Conservation (phyloP, 2,888 invertebrate species). For the Marronus borbonicus region DNA sequence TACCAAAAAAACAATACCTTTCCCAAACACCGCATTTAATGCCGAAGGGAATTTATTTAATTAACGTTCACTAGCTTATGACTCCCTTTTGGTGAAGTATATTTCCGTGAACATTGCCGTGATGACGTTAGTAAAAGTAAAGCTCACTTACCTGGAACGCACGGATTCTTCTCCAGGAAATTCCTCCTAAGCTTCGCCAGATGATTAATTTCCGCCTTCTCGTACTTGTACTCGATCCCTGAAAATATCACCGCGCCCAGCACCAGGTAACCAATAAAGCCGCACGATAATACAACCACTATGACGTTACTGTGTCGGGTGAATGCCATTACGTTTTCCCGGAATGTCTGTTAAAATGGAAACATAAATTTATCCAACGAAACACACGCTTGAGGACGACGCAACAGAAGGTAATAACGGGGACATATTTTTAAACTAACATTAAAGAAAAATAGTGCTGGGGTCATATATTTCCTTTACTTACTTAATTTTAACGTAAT, state of each 20-base stretch:
- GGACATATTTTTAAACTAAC: no score
- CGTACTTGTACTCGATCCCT: conserved; percentile 83
- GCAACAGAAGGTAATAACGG: no score
- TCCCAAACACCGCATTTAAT: no score
- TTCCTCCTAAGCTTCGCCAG: conserved; percentile 73
- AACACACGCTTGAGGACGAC: neutral
- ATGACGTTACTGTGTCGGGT: conserved; percentile 17
- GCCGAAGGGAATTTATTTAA: no score
- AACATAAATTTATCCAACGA: neutral
- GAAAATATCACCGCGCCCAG: conserved; percentile 86
- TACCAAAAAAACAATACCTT: no score
- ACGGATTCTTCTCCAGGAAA: conserved; percentile 77
- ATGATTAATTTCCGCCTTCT: conserved; percentile 74
- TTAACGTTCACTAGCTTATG: no score
- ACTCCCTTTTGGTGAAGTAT: no score
- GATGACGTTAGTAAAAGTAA: neutral
- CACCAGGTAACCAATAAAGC: conserved; percentile 73
- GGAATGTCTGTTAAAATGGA: conserved; percentile 16
- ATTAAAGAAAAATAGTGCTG: no score
- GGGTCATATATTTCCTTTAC: no score
- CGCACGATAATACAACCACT: conserved; percentile 24
- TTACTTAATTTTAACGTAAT: no score
- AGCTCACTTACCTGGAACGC: conserved; percentile 77
- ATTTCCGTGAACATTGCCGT: no score
- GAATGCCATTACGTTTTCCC: conserved; percentile 31